phyloP scores from a whole-genome alignment of 2,888 invertebrate genomes.

The Drosophila hamatofila region DNA sequence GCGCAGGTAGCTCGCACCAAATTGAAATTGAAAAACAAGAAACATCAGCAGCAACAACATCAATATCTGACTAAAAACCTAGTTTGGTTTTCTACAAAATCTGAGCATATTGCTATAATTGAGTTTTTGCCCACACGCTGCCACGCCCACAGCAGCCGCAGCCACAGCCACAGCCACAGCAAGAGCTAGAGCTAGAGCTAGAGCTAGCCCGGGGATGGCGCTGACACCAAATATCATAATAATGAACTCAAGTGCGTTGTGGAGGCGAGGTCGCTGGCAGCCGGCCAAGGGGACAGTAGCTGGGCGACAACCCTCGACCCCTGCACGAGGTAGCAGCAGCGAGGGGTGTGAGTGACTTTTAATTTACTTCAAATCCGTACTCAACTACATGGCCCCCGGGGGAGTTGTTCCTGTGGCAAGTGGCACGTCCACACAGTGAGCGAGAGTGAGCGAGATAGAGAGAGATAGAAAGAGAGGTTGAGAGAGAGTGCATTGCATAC shows the following conservation, averaged over 20 bases:
- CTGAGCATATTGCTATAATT: constrained; percentile 86
- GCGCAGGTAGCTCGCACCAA: constrained; percentile 50
- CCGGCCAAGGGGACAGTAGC: constrained; percentile 2
- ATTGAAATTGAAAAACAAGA: constrained; percentile 34
- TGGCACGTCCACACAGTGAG: constrained; percentile 63
- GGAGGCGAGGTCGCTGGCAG: background rate
- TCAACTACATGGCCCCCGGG: constrained; percentile 75
- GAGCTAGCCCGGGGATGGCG: constrained; percentile 52
- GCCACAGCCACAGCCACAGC: constrained; percentile 25
- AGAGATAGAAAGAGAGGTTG: background rate
- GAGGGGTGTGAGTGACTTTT: constrained; percentile 84
- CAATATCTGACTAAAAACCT: constrained; percentile 34
- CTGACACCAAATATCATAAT: constrained; percentile 83
- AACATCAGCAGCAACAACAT: constrained; percentile 39
- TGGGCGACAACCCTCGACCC: constrained; percentile 35
- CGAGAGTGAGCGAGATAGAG: background rate
- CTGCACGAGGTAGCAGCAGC: background rate
- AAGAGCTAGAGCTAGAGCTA: background rate
- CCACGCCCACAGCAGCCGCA: constrained; percentile 57
- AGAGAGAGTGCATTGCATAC: constrained; percentile 14
- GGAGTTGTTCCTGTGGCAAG: constrained; percentile 75
- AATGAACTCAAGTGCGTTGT: constrained; percentile 66
- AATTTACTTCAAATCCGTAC: constrained; percentile 84
- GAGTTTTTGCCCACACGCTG: constrained; percentile 80
- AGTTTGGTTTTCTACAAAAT: constrained; percentile 76